These are phyloP conservation scores for Octomys mimax DNA, from an alignment of 2,797 vertebrate species.

Conservation along the genomic window DNA sequence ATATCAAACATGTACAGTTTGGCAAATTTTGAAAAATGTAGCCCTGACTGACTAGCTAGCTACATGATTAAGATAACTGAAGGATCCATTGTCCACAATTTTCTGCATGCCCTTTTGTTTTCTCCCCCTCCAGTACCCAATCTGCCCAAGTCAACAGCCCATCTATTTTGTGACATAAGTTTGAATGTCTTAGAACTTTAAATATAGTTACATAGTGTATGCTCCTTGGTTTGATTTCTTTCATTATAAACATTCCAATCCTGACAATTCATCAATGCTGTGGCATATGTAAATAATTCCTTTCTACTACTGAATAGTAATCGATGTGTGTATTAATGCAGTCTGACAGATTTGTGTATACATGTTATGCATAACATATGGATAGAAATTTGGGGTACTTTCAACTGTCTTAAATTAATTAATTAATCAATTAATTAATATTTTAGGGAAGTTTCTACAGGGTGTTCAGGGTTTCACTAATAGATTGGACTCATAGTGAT, in stretches of 20 bases:
- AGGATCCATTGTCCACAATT: not conserved
- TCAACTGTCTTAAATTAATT: no score
- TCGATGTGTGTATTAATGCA: no score
- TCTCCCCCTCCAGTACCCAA: fast-evolving
- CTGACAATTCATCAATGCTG: not conserved
- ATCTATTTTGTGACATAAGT: not conserved
- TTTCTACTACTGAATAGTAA: not conserved
- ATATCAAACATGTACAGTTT: not conserved
- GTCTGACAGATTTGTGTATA: not conserved
- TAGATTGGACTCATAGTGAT: no score
- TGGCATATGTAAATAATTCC: not conserved
- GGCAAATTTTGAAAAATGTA: not conserved
- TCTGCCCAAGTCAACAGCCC: not conserved
- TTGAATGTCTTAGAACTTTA: not conserved
- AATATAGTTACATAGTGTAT: not conserved
- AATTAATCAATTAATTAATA: no score
- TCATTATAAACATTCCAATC: not conserved
- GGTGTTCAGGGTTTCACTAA: no score
- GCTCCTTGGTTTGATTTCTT: not conserved
- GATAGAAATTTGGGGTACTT: not conserved
- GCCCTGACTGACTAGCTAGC: not conserved
- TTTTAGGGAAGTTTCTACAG: no score
- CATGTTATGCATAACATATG: not conserved
- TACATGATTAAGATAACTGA: not conserved
- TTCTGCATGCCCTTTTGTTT: not conserved